These are phyloP conservation scores for Volucella inanis DNA, from an alignment of 2,888 invertebrate genomes.

Conservation along the genomic window DNA sequence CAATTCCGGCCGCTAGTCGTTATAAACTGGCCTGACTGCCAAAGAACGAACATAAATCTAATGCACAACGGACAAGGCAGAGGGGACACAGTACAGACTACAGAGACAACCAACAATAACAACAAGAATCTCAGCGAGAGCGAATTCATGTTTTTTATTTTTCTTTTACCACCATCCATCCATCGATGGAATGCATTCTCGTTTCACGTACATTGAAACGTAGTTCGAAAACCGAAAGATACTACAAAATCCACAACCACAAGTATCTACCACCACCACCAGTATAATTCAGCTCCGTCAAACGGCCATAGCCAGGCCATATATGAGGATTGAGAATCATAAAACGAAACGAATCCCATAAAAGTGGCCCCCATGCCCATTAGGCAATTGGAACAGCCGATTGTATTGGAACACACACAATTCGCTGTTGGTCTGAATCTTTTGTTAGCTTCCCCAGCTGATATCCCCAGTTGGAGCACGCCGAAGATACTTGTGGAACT, in stretches of 20 bases:
- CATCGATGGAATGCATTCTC: conserved; percentile 70
- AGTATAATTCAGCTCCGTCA: background rate
- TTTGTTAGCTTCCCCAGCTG: conserved; percentile 25
- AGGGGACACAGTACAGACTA: conserved; percentile 8
- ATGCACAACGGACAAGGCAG: conserved; percentile 57
- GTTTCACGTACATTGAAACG: no score
- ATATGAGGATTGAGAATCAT: conserved; percentile 55
- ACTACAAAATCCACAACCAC: conserved; percentile 54
- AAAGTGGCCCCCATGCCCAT: conserved; percentile 42
- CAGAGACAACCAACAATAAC: conserved; percentile 8
- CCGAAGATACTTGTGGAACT: conserved; percentile 54
- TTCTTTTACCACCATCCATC: conserved; percentile 5
- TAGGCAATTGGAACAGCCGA: conserved; percentile 59
- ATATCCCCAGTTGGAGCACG: conserved; percentile 26
- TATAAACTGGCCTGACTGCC: conserved; percentile 66
- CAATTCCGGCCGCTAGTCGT: conserved; percentile 71
- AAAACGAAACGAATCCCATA: conserved; percentile 49
- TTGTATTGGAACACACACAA: conserved; percentile 43
- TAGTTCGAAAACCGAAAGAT: conserved; percentile 33
- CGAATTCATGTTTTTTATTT: conserved; percentile 61
- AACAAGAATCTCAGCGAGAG: conserved; percentile 69
- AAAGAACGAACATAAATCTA: conserved; percentile 70
- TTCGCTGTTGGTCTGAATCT: conserved; percentile 4
- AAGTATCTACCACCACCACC: conserved; percentile 20
- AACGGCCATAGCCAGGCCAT: conserved; percentile 20